Percentiles rank a stretch among this genome's conserved stretches.
These are phyloP conservation scores for Polypedilum vanderplanki DNA, from an alignment of 1,140 invertebrate genomes.

Conservation along the genomic window DNA sequence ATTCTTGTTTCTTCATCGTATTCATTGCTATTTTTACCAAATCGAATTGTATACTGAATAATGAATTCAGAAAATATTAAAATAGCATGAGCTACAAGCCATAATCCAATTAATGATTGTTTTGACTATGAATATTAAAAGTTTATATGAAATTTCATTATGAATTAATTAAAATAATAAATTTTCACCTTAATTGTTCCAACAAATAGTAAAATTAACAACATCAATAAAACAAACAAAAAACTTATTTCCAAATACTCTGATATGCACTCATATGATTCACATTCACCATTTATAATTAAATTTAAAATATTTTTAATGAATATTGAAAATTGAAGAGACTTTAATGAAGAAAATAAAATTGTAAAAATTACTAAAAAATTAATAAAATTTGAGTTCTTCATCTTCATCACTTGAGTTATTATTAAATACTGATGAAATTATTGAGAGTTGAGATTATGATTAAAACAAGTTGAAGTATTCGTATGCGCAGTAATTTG, in stretches of 20 bases:
- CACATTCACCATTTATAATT: not conserved
- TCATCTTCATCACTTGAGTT: not conserved
- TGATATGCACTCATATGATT: not conserved
- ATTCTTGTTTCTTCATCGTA: not conserved
- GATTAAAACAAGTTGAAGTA: no score
- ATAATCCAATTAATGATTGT: not conserved
- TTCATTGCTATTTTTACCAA: not conserved
- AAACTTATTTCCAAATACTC: not conserved
- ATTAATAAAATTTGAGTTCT: not conserved
- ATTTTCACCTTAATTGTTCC: conserved; percentile 2
- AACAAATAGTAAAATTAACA: not conserved
- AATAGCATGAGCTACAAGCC: conserved; percentile 5
- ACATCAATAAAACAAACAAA: not conserved
- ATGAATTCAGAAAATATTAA: not conserved
- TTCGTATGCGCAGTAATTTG: no score
- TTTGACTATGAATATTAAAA: not conserved
- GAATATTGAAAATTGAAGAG: not conserved
- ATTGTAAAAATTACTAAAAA: not conserved
- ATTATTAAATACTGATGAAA: conserved; percentile 3
- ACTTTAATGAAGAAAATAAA: not conserved
- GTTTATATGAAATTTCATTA: not conserved
- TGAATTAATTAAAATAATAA: not conserved
- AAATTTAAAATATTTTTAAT: not conserved
- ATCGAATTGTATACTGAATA: conserved; percentile 8
- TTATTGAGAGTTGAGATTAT: no score